These are phyloP conservation scores for Ditylenchus dipsaci DNA, from an alignment of 1,140 invertebrate species.

Conservation along the genomic window DNA sequence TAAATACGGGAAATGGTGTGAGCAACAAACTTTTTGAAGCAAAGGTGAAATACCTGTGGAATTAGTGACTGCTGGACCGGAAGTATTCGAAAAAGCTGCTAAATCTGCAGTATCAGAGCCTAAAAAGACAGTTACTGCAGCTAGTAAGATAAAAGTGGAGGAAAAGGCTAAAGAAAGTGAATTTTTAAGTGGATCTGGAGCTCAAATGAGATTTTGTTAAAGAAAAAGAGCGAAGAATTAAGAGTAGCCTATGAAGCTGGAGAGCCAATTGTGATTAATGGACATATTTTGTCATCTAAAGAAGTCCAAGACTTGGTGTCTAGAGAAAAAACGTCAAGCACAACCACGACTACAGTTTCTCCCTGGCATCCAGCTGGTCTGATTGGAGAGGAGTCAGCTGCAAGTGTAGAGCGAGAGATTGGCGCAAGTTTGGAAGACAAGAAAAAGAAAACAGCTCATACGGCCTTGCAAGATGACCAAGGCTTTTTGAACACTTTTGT, in stretches of 20 bases:
- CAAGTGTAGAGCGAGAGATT: conserved; percentile 8
- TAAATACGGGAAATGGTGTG: background rate
- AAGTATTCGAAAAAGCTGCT: background rate
- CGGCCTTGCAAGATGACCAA: conserved; percentile 11
- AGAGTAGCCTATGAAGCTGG: conserved; percentile 1
- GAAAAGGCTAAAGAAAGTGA: conserved; percentile 1
- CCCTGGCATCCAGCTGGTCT: conserved; percentile 26
- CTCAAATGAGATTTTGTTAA: background rate
- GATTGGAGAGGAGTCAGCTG: background rate
- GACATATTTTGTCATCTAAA: conserved; percentile 19
- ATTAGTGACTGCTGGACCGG: background rate
- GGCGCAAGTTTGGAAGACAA: conserved; percentile 9
- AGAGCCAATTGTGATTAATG: conserved; percentile 27
- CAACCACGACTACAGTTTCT: conserved; percentile 20
- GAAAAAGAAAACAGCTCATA: background rate
- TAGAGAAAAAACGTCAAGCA: conserved; percentile 19
- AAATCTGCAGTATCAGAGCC: background rate
- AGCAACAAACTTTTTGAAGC: no score
- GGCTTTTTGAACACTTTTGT: conserved; percentile 34
- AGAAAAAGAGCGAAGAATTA: conserved; percentile 10
- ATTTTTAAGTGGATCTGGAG: background rate
- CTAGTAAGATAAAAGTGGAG: conserved; percentile 9
- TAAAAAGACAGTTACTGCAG: conserved; percentile 4
- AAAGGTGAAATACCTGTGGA: no score
- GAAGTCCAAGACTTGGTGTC: conserved; percentile 10